Base-by-base conservation (phyloP, 2,888 invertebrate genomes). In the Stenichneumon culpator region DNA sequence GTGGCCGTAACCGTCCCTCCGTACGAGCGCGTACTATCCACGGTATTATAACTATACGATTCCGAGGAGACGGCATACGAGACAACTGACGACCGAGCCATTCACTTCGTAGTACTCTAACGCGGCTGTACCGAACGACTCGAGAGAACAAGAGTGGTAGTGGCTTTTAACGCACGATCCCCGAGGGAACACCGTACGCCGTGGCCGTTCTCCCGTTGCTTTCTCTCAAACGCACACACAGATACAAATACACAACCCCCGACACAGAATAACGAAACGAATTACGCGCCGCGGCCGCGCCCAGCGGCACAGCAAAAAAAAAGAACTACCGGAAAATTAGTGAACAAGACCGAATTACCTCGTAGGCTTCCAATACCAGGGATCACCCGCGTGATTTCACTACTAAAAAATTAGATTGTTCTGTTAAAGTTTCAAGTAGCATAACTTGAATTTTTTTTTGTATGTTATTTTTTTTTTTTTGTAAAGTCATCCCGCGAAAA, bases 161-260 rank as follows among this genome's bases (percentile, higher is more conserved):
- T 82, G 75, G 79, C 82, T 85, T 77, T 85, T 85, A 82, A 85
- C 82, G 85, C 85, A 79, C 79, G 84, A 79, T 85, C 70, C 85
- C 82, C 72, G 82, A 82, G 79, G 85, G 85, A 85, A 67, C 75
- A 82, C 63, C 74, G 70, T 70, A 82, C 79, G 63, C 54, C 44
- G 32, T 22, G 28, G 72, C 68, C 79, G 47, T 82, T 79, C 79
- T 82, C 75, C 72, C 79, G 54, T 79, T 79, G 75, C 79, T 72
- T 50, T 39, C 67, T 28, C 39, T 63, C 52, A 47, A 60, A 47
- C 81, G 19, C 54, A 57, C 68, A 47, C 28, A 57, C n/a, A 19
- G 44, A 44, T 36, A 63, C 19, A 75, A 16, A 60, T 47, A n/a
- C 39, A 47, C 39, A 44, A 44, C 19, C 22, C 19, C 44, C 14